Evolutionary conservation across 1,140 invertebrate genomes (phyloP), one percentile per base, ranked within the genome.

Genomic region (Lineus longissimus): DNA sequence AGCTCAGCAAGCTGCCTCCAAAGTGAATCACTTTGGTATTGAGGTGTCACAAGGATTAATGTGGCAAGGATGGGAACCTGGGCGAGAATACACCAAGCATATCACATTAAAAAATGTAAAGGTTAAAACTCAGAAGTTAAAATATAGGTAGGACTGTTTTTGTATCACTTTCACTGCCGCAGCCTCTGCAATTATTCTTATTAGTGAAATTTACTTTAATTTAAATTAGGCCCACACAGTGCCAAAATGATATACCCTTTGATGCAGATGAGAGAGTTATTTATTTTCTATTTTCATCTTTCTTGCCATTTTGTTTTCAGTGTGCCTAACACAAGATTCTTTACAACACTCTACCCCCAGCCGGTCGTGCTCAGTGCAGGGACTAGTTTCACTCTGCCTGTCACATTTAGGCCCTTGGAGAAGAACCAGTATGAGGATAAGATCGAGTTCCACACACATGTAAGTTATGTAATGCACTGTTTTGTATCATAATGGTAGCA

Each of bases 361-460:
- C 73, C 76, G 27, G 73, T 81, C 43, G 70, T 75, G 29, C 65
- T 81, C 0, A 80, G 79, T 75, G 75, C 79, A 59, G 80, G 80
- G 9, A 78, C 78, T 27, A 79, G 77, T 62, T 80, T 78, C 59
- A 75, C 73, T 7, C 64, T 81, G 22, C 80, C 79, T 19, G 70
- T 82, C 9, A 80, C 78, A 54, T 82, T 82, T 65, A 64, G 80
- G 40, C 80, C 80, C 17, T 56, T 82, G 30, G 79, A 82, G 63
- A 79, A 76, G 69, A 67, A 70, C 41, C 58, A 69, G 7, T 81
- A 82, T 68, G 69, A 74, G 27, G 80, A 82, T 59, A 70, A 69
- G 60, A 72, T 82, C 56, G 64, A 68, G 36, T 79, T 81, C 58
- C 66, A 64, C 25, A 69, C 72, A 27, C 73, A 75, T 65, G 78